Percentiles rank a stretch among this genome's conserved stretches.
phyloP scores from a whole-genome alignment of 2,113 vertebrate species.

The Zosterops pallidus region DNA sequence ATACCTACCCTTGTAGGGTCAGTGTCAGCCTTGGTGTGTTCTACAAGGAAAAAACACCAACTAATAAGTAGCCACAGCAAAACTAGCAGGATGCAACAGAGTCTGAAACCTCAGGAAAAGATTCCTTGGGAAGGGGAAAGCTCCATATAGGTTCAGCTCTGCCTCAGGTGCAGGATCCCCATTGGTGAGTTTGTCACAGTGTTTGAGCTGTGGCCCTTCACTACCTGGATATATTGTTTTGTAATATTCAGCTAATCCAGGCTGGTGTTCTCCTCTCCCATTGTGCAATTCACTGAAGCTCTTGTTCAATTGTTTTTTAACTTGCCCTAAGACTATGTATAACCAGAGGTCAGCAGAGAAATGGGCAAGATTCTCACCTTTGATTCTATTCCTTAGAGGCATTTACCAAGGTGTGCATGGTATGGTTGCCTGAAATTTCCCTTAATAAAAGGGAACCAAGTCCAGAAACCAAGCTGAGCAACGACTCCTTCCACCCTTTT shows the following conservation, averaged over 20 bases:
- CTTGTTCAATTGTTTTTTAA: neutral
- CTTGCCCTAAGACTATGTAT: neutral
- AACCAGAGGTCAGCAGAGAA: neutral
- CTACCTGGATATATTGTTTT: neutral
- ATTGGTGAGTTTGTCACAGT: neutral
- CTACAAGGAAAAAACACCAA: neutral
- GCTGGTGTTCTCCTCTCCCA: neutral
- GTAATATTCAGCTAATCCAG: neutral
- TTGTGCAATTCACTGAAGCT: neutral
- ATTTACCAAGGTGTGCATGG: neutral
- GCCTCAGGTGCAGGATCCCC: neutral
- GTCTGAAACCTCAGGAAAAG: neutral
- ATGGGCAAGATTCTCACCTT: neutral
- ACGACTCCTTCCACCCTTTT: neutral
- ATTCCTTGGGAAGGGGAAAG: neutral
- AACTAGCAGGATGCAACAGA: neutral
- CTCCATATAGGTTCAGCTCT: neutral
- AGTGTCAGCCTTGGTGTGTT: neutral
- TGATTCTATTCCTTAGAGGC: neutral
- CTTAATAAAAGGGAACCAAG: neutral
- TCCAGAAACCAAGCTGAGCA: neutral
- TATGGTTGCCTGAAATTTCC: neutral
- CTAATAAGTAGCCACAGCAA: neutral
- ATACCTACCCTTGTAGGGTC: neutral
- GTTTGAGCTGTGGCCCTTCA: neutral